Percentiles rank a stretch among this genome's conserved stretches.
Conservation (phyloP, 2,797 vertebrate species). For the Bradypus variegatus region DNA sequence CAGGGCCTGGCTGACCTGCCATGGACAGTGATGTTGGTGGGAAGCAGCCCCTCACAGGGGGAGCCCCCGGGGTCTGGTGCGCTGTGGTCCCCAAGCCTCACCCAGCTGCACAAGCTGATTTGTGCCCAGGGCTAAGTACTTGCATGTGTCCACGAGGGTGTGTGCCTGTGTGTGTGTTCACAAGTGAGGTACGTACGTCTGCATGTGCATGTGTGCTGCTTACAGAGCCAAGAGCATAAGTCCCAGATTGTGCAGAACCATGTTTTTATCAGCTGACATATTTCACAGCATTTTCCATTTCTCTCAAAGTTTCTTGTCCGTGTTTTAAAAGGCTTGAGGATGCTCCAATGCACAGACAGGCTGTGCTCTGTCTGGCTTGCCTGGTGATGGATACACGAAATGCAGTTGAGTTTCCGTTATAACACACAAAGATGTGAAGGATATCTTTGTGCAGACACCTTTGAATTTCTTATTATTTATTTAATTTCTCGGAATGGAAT, state of each 20-base stretch:
- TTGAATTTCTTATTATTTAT: not conserved
- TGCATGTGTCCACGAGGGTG: too few species aligned
- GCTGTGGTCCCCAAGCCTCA: too few species aligned
- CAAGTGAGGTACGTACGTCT: too few species aligned
- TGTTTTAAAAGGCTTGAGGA: not conserved
- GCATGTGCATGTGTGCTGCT: not conserved
- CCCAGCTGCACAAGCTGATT: too few species aligned
- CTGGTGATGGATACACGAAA: accelerated
- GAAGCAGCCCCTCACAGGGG: too few species aligned
- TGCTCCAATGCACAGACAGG: accelerated
- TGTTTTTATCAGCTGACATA: not conserved
- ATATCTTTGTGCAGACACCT: too few species aligned
- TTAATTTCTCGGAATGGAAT: not conserved
- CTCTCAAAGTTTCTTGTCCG: not conserved
- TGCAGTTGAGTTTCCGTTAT: not conserved
- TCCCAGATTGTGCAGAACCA: not conserved
- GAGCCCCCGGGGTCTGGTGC: too few species aligned
- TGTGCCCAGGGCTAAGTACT: too few species aligned
- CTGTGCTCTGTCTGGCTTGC: too few species aligned
- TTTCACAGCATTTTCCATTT: accelerated
- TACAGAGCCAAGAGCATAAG: accelerated
- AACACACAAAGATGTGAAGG: not conserved
- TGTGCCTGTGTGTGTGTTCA: too few species aligned
- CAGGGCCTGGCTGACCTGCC: not conserved
- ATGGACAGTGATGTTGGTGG: not conserved